phyloP scores from a whole-genome alignment of 1,140 invertebrate species.

The Tenebrio molitor region DNA sequence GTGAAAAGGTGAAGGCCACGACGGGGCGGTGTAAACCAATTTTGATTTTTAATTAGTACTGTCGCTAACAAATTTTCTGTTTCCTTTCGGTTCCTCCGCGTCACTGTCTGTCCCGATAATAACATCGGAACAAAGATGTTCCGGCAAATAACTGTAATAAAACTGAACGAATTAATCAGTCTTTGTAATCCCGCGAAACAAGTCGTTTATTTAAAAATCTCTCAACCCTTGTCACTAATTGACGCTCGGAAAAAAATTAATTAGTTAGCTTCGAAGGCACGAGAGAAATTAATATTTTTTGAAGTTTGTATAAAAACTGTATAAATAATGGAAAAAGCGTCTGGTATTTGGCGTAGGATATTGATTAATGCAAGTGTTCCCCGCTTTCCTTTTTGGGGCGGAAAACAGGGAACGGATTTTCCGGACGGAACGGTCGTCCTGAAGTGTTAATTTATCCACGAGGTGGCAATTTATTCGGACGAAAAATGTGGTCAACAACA shows the following conservation, averaged over 20 bases:
- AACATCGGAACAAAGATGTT: neutral
- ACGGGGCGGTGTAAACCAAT: too few species aligned
- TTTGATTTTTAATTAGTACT: too few species aligned
- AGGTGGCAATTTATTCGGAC: slow-evolving; percentile 17
- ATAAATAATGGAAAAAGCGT: slow-evolving; percentile 18
- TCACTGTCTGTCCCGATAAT: neutral
- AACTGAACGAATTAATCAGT: neutral
- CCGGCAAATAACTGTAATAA: too few species aligned
- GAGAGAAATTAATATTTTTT: slow-evolving; percentile 6
- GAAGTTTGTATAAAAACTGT: neutral
- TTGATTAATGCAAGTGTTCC: slow-evolving; percentile 24
- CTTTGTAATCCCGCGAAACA: neutral
- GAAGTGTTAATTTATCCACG: neutral
- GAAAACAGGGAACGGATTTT: neutral
- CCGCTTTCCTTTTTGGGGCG: slow-evolving; percentile 5
- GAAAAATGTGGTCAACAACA: slow-evolving; percentile 22
- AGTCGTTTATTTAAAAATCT: too few species aligned
- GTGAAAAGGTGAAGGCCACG: too few species aligned
- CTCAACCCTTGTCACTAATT: neutral
- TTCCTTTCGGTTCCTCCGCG: too few species aligned
- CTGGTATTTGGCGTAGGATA: slow-evolving; percentile 18
- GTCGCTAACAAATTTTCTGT: too few species aligned
- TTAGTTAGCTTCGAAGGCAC: neutral
- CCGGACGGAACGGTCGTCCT: neutral
- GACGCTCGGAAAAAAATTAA: neutral